Percentiles rank a stretch among this genome's conserved stretches.
Evolutionary conservation across 2,888 invertebrate species (phyloP).

Genomic region (Drosophila kanekoi): DNA sequence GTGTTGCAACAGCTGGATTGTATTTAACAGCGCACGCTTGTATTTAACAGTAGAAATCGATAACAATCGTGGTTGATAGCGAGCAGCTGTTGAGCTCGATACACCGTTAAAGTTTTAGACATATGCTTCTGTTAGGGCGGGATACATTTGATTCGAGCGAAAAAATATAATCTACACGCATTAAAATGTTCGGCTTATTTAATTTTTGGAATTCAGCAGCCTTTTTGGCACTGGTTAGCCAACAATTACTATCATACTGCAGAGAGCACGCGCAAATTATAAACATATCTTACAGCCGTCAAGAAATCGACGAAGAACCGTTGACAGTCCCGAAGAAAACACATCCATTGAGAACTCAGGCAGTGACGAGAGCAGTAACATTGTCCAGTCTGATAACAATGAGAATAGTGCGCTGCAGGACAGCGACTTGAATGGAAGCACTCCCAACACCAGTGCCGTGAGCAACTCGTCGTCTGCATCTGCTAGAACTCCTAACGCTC

Average conservation of each 20-base stretch:
- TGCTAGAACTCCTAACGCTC: too few relatives aligned
- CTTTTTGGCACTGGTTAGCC: neutral
- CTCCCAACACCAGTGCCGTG: too few relatives aligned
- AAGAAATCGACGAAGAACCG: neutral
- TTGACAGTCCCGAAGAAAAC: neutral
- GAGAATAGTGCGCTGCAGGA: neutral
- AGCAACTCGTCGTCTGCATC: too few relatives aligned
- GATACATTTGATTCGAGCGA: neutral
- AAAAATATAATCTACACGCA: too few relatives aligned
- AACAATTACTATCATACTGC: neutral
- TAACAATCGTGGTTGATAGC: neutral
- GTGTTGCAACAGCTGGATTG: neutral
- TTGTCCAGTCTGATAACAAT: neutral
- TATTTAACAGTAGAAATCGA: constrained; percentile 1
- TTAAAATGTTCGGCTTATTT: neutral
- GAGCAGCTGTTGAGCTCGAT: neutral
- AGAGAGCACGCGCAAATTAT: neutral
- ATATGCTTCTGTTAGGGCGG: neutral
- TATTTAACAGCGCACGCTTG: constrained; percentile 1
- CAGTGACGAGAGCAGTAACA: neutral
- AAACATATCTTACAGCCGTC: neutral
- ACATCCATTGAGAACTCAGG: neutral
- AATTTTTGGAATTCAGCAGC: too few relatives aligned
- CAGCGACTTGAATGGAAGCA: neutral
- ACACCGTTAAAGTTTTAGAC: neutral